These are phyloP conservation scores for Urocyon cinereoargenteus DNA, from an alignment of 2,797 vertebrate species.

Conservation along the genomic window DNA sequence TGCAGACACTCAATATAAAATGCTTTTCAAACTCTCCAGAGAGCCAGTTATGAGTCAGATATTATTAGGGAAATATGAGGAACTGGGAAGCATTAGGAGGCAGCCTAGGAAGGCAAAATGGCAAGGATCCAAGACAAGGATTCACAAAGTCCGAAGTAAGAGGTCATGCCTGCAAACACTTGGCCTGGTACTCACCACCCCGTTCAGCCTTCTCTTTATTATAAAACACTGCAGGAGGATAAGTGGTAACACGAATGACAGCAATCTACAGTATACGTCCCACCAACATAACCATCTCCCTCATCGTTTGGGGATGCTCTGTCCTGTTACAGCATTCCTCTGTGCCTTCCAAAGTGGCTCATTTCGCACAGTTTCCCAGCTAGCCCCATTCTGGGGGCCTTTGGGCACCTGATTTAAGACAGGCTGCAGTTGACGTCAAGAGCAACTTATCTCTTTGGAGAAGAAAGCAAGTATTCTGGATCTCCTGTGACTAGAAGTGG, in stretches of 20 bases:
- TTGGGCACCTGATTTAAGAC: neutral
- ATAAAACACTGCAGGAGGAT: neutral
- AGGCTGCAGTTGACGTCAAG: neutral
- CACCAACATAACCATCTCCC: neutral
- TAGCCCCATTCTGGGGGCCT: neutral
- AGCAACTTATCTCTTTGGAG: neutral
- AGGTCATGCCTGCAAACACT: neutral
- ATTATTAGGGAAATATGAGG: constrained; percentile 18
- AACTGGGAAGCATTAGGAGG: neutral
- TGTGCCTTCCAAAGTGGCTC: neutral
- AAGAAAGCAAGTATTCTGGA: neutral
- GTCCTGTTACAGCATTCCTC: neutral
- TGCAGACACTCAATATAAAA: constrained; percentile 42
- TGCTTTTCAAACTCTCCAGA: constrained; percentile 33
- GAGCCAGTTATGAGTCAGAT: neutral
- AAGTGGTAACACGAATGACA: neutral
- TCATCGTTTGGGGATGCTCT: neutral
- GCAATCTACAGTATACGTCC: neutral
- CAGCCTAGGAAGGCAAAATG: neutral
- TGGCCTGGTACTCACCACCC: neutral
- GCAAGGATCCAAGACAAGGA: neutral
- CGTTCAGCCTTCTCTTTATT: neutral
- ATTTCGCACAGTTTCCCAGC: neutral
- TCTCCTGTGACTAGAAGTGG: neutral
- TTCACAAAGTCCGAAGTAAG: neutral